Conservation (phyloP, 1,140 invertebrate species). For the Nebria ingens region DNA sequence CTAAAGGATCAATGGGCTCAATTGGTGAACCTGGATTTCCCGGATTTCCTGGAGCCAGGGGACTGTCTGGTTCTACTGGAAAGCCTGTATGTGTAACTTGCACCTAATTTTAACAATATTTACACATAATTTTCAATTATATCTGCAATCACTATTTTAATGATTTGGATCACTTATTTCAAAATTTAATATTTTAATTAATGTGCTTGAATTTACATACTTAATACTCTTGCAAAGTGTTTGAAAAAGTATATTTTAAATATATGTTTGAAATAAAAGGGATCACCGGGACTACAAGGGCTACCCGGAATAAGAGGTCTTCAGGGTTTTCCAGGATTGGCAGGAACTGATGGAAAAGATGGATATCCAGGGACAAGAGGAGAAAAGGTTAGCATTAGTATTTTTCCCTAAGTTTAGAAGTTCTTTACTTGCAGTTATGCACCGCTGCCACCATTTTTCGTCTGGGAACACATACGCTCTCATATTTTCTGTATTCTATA, state of each 20-base stretch:
- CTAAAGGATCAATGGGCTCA: conserved; percentile 27
- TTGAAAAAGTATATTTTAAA: too few species aligned
- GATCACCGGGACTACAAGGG: conserved; percentile 27
- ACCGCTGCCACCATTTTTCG: too few species aligned
- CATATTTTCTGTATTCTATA: too few species aligned
- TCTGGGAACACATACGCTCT: too few species aligned
- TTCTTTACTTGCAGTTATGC: too few species aligned
- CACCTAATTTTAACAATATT: not conserved
- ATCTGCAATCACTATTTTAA: too few species aligned
- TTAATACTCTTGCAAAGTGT: too few species aligned
- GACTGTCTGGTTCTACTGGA: conserved; percentile 27
- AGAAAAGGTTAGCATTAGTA: conserved; percentile 20
- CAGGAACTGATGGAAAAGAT: conserved; percentile 22
- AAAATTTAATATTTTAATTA: too few species aligned
- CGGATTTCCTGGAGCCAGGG: conserved; percentile 26
- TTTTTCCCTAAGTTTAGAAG: not conserved
- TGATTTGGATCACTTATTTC: too few species aligned
- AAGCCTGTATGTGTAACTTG: conserved; percentile 17
- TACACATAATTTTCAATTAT: not conserved
- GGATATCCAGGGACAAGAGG: conserved; percentile 25
- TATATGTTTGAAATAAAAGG: conserved; percentile 18
- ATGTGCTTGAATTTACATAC: too few species aligned
- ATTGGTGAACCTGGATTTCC: conserved; percentile 27
- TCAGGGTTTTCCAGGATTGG: conserved; percentile 24
- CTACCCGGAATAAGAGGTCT: conserved; percentile 27